Base-by-base conservation (phyloP, 64 coral and sea anemone species). In the Actinia tenebrosa region DNA sequence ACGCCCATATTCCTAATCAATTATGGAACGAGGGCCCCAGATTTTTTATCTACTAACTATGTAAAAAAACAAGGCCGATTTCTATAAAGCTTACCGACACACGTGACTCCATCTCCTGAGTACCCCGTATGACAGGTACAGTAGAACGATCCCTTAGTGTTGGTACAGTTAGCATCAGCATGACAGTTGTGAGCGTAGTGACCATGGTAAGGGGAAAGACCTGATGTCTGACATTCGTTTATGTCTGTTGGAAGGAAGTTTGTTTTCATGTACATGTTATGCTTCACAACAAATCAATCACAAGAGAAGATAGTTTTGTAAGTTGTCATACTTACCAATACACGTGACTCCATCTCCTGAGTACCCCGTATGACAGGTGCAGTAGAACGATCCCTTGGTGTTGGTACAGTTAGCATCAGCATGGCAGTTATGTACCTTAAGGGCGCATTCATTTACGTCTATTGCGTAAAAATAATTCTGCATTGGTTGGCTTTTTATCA, bases 71-170 rank as follows among this genome's bases (percentile, higher is more conserved):
- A 37, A 37, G 30, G 30, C 30, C 30, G 30, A 8, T 8, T 50
- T 8, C 3, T 50, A 5, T 50, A 50, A 50, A 50, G 47, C 56
- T 77, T 88, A 92, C 91, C 91, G 19, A 62, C 17, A 84, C 91
- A 92, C 0, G 44, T 75, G 45, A 88, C 69, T 60, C 91, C 91
- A 92, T 95, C 64, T 86, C 94, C 94, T 52, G 90, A 92, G 60
- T 92, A 95, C 10, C 94, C 94, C 22, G 88, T 75, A 78, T 64
- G 90, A 80, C 94, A 95, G 53, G 83, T 87, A 61, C 94, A 95
- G 83, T 87, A 92, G 79, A 92, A 95, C 17, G 90, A 95, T 72
- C 94, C 94, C 25, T 89, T 89, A 60, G 91, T 83, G 60, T 95
- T 95, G 87, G 87, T 86, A 56, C 93, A 95, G 64, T 89, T 80